phyloP scores from a whole-genome alignment of 1,140 invertebrate genomes.

The Eupristina koningsbergeri region DNA sequence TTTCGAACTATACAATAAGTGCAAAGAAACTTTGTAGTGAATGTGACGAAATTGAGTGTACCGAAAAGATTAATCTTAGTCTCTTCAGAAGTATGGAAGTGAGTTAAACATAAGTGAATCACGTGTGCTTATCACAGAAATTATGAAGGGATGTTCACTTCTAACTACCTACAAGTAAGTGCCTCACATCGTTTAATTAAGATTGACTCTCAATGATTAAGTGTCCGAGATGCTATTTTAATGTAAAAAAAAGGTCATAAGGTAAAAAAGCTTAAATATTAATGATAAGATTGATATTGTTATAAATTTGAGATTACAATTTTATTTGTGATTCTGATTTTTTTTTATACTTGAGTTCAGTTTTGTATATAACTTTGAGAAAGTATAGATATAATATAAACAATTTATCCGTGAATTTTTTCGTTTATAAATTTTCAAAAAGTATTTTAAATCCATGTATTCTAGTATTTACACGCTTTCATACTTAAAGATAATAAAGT shows the following conservation, averaged over 20 bases:
- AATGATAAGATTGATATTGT: no score
- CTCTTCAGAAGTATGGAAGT: neutral
- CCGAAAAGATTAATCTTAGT: slow-evolving; percentile 35
- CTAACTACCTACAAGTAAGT: no score
- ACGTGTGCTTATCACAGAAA: slow-evolving; percentile 29
- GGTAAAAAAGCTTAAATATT: neutral
- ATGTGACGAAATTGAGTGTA: slow-evolving; percentile 42
- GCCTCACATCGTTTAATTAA: slow-evolving; percentile 1
- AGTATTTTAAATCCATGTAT: no score
- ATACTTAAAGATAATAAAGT: no score
- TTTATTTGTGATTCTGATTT: no score
- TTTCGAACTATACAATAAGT: slow-evolving; percentile 25
- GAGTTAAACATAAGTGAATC: slow-evolving; percentile 20
- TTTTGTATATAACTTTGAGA: no score
- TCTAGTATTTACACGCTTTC: no score
- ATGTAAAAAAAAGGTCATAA: neutral
- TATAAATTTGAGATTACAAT: no score
- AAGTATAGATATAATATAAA: no score
- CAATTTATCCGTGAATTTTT: no score
- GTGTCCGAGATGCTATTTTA: neutral
- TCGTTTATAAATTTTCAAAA: no score
- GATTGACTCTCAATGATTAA: slow-evolving; percentile 12
- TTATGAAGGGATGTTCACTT: slow-evolving; percentile 35
- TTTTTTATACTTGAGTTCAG: no score
- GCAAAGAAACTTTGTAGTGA: slow-evolving; percentile 6